Base-by-base conservation (phyloP, 2,113 vertebrate genomes). In the Cairina moschata region DNA sequence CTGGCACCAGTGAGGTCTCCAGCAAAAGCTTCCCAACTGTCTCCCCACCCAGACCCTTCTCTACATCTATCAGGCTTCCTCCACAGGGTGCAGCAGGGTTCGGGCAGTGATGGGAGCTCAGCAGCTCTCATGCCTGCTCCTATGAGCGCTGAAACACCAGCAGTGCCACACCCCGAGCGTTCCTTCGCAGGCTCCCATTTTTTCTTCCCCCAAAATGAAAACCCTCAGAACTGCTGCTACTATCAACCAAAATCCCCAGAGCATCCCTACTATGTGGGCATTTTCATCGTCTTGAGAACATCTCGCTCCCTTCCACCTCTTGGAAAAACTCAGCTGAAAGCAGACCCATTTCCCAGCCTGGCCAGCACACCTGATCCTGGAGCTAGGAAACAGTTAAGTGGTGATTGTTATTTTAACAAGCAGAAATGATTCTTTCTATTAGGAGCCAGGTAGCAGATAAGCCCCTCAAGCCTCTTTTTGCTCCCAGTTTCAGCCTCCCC, bases 381-480 rank as follows among this genome's bases (percentile, higher is more conserved):
- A 96, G 44, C 48, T 78, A 44, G 0, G 4, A 92, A 93, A 93
- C 60, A 82, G 83, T 95, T 93, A 95, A 95, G 63, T 25, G 1
- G 72, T n/a, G 80, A 77, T 26, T 88, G 7, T 31, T 90, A 76
- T 62, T 96, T 95, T 91, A 95, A 91, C 32, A 26, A 91, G 22
- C 26, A 73, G 59, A 80, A 56, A 48, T 55, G 2, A 92, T 86
- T 85, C 79, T 81, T 87, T 86, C 66, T 65, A 79, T 44, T 76
- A 92, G 56, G 18, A 88, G 8, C 17, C 74, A 86, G 40, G 67
- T 59, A 74, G 91, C 14, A 5, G 66, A 55, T 62, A 91, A 95
- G 40, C 31, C 58, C 84, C 94, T 92, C 75, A 94, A 92, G 42
- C 50, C 67, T 87, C 28, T 79, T 95, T 96, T 90, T 94, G 75